These are phyloP conservation scores for Montipora sp. DNA, from an alignment of 64 coral and sea anemone species.

Conservation along the genomic window DNA sequence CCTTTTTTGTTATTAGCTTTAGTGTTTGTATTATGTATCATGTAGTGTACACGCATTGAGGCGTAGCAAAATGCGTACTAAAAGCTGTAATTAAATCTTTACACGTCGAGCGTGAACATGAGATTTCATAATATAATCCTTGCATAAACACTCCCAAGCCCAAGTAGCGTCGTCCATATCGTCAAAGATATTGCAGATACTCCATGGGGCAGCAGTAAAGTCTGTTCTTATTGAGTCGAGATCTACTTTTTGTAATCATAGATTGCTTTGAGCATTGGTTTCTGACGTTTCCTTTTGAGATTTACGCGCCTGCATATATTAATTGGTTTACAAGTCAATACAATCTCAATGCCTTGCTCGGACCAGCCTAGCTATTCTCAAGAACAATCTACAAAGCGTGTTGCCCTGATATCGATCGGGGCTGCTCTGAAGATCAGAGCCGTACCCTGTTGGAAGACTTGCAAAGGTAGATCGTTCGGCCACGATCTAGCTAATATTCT, in stretches of 20 bases:
- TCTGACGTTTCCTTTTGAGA: slow-evolving; percentile 19
- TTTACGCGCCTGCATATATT: neutral
- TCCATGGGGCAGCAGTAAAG: neutral
- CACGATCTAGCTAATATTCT: no score
- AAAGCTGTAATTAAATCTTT: neutral
- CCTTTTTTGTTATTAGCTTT: no score
- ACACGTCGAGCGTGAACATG: neutral
- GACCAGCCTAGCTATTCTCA: no score
- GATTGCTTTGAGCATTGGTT: neutral
- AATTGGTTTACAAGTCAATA: neutral
- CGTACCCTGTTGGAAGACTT: no score
- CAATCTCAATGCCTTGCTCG: no score
- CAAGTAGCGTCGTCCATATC: slow-evolving; percentile 1
- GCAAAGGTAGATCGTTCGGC: no score
- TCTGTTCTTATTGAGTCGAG: neutral
- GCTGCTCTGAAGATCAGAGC: no score
- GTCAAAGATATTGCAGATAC: slow-evolving; percentile 6
- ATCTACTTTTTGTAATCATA: slow-evolving; percentile 20
- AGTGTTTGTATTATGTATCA: no score
- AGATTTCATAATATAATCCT: slow-evolving; percentile 1
- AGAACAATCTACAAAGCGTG: no score
- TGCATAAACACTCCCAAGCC: slow-evolving; percentile 10
- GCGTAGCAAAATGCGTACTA: no score
- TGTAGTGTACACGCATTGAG: no score
- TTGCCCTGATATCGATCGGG: no score